A percentile compares a stretch with the other conserved stretches of the same genome.
Evolutionary conservation across 23 tunicate genomes (phyloP).

Genomic region (Aplidium turbinatum): DNA sequence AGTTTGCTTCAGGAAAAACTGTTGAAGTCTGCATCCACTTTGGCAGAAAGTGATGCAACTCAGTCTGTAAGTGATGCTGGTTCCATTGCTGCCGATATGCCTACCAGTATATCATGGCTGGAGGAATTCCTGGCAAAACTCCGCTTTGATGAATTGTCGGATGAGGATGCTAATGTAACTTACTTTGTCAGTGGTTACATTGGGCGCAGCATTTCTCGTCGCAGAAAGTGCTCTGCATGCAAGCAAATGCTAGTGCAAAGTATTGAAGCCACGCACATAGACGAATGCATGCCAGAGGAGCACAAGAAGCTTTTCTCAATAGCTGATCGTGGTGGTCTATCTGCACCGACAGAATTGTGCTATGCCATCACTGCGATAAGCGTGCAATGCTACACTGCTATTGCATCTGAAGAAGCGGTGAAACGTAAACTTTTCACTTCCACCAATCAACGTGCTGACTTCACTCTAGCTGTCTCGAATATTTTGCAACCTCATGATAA

Average conservation of each 20-base stretch:
- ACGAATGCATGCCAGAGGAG: slow-evolving; percentile 1
- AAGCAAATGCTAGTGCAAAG: neutral
- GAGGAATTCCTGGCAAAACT: neutral
- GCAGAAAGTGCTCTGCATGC: slow-evolving; percentile 12
- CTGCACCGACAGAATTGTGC: neutral
- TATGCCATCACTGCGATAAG: neutral
- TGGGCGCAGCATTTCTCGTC: slow-evolving; percentile 14
- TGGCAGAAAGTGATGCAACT: too few relatives aligned
- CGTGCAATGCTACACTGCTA: slow-evolving; percentile 6
- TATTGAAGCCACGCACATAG: neutral
- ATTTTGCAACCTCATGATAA: neutral
- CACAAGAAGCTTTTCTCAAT: neutral
- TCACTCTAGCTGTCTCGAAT: neutral
- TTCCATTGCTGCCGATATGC: neutral
- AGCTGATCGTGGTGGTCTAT: neutral
- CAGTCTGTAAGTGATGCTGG: neutral
- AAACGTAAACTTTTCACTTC: slow-evolving; percentile 17
- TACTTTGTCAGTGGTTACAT: slow-evolving; percentile 20
- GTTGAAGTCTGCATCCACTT: neutral
- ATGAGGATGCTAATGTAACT: slow-evolving; percentile 7
- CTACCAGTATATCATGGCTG: neutral
- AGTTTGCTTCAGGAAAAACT: slow-evolving; percentile 5
- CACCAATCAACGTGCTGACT: slow-evolving; percentile 6
- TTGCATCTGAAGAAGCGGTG: neutral
- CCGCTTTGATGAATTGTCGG: slow-evolving; percentile 1